Base-by-base conservation (phyloP, 2,797 vertebrate genomes). In the Clarias platycephalus region DNA sequence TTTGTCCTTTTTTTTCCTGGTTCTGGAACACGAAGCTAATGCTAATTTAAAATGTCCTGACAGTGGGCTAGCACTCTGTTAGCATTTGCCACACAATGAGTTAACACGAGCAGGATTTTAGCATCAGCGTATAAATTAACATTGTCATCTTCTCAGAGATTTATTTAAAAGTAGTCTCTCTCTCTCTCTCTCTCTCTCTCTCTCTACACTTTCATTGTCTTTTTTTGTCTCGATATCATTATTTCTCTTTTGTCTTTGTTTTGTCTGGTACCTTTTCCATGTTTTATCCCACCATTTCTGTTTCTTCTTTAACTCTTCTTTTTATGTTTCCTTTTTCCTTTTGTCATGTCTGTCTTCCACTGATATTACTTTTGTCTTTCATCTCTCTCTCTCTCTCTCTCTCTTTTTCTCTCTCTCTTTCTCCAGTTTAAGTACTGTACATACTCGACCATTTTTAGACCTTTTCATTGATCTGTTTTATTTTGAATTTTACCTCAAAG, bases 11-110 rank as follows among this genome's bases (percentile, higher is more conserved):
- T 10, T 10, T 18, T 28, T 12, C 20, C 15, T 2, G 68, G 37
- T 71, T 62, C 75, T 78, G 75, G 31, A 78, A 78, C 57, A 18
- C n/a, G 24, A 22, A 10, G 8, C 37, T 80, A 28, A 64, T 80
- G 75, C 57, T 8, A 77, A 60, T 7, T 31, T 22, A 13, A 22
- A 31, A 22, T 5, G 49, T 26, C 26, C 2, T 22, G 9, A 34
- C 74, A 58, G 28, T 24, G 22, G 10, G 57, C 20, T 76, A 77
- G 75, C 2, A 63, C 18, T 3, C 15, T 20, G 77, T 44, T 79
- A 79, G 77, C 77, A 18, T 63, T 44, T n/a, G 63, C 22, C 15
- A 26, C 18, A 77, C 22, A 24, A 13, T 12, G 10, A 1, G 0
- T 37, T 24, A 62, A 16, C 75, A n/a, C 57, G n/a, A 53, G 15